Base-by-base conservation (phyloP, 2,888 invertebrate species). In the Melolontha melolontha region DNA sequence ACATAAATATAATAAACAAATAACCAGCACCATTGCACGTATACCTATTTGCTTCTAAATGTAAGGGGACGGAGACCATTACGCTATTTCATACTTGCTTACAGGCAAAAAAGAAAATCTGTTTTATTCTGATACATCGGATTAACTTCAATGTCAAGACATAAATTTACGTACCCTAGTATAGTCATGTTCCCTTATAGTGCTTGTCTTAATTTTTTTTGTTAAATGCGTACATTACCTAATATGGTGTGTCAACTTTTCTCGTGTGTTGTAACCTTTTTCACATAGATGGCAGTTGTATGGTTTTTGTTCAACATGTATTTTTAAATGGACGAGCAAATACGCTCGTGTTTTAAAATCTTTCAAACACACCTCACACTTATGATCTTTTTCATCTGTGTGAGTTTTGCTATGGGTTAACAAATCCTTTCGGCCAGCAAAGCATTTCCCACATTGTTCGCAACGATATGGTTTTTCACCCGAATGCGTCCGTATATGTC, bases 381-480 rank as follows among this genome's bases (percentile, higher is more conserved):
- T 75, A 29, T 77, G 77, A 49, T 76, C 76, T 22, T 76, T 72
- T 71, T 75, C 76, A 50, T 78, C 76, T 44, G 75, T 55, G 63
- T 78, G 78, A 5, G 77, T 78, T 70, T 78, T 77, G 50, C 73
- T 74, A 64, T 78, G 78, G 5, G 77, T 74, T 16, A 77, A 59
- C 16, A 78, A 57, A 65, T 75, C 76, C 47, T 77, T 77, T 11
- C 76, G 76, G 10, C 74, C 75, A 2, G 75, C 71, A 50, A 75
- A 77, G 17, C 72, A 74, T 16, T 77, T 76, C 14, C 75, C 77
- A 62, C 78, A 78, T 11, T 74, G 51, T 50, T 77, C 71, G 52
- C 78, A 78, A 55, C 74, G 71, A 66, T 78, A 78, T 11, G 78
- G 78, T 64, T 77, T 77, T 67, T 78, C 78, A 64, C 77, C 77